These are phyloP conservation scores for Drosophila meridionalis DNA, from an alignment of 2,888 invertebrate species.

Conservation along the genomic window DNA sequence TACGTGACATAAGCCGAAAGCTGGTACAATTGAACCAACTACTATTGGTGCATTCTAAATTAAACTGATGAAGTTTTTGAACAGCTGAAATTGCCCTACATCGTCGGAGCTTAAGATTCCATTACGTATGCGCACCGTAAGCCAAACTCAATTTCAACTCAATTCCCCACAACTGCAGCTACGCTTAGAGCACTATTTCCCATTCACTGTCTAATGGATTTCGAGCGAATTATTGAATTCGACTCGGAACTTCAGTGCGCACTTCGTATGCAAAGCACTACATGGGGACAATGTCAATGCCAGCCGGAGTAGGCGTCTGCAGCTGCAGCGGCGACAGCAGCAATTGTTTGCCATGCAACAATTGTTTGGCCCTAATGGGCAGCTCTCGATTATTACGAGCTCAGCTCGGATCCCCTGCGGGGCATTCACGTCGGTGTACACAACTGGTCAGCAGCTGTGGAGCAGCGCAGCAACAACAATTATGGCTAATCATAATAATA, in stretches of 20 bases:
- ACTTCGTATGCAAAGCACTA: constrained; percentile 20
- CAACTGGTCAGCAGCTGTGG: constrained; percentile 50
- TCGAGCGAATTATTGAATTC: constrained; percentile 20
- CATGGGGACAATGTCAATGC: constrained; percentile 31
- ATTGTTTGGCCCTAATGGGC: constrained; percentile 30
- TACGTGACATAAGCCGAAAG: constrained; percentile 1
- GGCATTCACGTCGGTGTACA: constrained; percentile 44
- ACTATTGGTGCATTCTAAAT: not conserved
- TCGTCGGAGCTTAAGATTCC: not conserved
- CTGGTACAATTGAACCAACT: constrained; percentile 14
- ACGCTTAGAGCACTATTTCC: not conserved
- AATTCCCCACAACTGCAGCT: not conserved
- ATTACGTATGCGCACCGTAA: constrained; percentile 27
- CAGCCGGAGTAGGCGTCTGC: constrained; percentile 1
- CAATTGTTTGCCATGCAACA: constrained; percentile 30
- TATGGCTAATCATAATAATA: constrained; percentile 40
- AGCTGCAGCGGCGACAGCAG: not conserved
- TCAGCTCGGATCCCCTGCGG: constrained; percentile 23
- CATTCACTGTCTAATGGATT: constrained; percentile 33
- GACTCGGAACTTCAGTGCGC: not conserved
- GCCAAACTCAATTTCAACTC: not conserved
- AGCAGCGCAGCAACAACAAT: constrained; percentile 26
- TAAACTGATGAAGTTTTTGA: not conserved
- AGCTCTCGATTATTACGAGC: constrained; percentile 31
- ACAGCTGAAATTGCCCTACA: constrained; percentile 9